Percentiles rank a stretch among this genome's conserved stretches.
Evolutionary conservation across 2,888 invertebrate genomes (phyloP).

Genomic region (Tiliacea aurago): DNA sequence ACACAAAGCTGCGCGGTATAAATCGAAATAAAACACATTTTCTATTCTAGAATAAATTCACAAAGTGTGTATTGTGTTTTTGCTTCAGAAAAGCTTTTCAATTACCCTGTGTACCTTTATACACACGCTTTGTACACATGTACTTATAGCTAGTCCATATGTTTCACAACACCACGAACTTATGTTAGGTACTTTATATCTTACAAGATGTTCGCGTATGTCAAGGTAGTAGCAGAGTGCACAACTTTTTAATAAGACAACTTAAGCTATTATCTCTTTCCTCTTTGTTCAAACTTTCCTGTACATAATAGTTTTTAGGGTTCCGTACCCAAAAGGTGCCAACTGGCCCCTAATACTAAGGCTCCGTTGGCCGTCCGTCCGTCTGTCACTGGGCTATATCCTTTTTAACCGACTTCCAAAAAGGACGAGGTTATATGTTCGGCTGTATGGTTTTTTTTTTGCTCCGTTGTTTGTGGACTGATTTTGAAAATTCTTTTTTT

Average conservation of each 20-base stretch:
- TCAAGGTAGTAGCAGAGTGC: slow-evolving; percentile 1
- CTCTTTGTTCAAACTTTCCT: slow-evolving; percentile 3
- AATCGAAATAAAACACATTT: neutral
- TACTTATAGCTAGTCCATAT: neutral
- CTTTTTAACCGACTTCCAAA: too few relatives aligned
- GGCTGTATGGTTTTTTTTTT: too few relatives aligned
- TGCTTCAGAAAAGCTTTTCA: slow-evolving; percentile 14
- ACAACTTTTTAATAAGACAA: slow-evolving; percentile 41
- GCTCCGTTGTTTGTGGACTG: too few relatives aligned
- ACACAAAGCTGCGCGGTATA: neutral
- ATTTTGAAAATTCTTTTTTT: too few relatives aligned
- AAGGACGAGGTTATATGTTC: too few relatives aligned
- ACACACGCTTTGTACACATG: neutral
- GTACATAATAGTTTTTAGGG: neutral
- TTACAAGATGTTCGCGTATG: slow-evolving; percentile 11
- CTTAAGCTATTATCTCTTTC: slow-evolving; percentile 5
- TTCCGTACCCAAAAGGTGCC: neutral
- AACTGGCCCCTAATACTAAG: neutral
- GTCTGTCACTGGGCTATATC: neutral
- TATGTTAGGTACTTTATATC: neutral
- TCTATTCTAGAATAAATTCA: neutral
- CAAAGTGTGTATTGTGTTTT: slow-evolving; percentile 6
- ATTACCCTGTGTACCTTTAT: neutral
- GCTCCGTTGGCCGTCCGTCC: neutral
- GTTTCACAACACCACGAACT: neutral